These are phyloP conservation scores for Paracanthobrama guichenoti DNA, from an alignment of 2,113 vertebrate genomes.

Conservation along the genomic window DNA sequence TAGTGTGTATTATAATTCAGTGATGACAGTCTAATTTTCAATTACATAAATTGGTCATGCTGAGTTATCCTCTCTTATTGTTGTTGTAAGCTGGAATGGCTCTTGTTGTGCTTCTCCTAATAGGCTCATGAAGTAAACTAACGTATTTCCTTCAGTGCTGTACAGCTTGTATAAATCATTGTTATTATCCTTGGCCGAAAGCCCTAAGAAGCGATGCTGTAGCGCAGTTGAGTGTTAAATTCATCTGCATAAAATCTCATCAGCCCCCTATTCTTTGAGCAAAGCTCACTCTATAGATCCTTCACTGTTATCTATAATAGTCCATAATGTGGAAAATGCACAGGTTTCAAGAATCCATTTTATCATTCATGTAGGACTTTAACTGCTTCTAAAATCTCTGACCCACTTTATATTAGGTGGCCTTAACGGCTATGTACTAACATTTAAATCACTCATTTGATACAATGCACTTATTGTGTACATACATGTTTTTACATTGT, in stretches of 20 bases:
- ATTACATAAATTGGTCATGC: conserved; percentile 35
- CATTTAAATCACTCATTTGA: too few species aligned
- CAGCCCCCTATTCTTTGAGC: neutral
- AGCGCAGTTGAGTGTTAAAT: neutral
- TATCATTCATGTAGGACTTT: neutral
- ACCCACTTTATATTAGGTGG: too few species aligned
- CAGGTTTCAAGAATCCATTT: neutral
- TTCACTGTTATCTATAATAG: neutral
- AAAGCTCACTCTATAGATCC: neutral
- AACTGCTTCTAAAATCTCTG: neutral
- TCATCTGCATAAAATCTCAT: conserved; percentile 26
- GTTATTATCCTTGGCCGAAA: conserved; percentile 39
- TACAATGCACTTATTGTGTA: too few species aligned
- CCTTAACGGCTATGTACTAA: too few species aligned
- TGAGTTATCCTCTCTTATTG: conserved; percentile 40
- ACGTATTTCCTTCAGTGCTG: conserved; percentile 38
- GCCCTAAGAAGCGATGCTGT: neutral
- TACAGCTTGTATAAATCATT: conserved; percentile 34
- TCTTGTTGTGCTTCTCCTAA: conserved; percentile 33
- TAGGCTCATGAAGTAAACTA: conserved; percentile 40
- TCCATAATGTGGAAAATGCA: neutral
- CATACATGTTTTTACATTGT: too few species aligned
- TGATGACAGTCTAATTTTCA: conserved; percentile 24
- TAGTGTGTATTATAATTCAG: conserved; percentile 19
- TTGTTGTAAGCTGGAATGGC: conserved; percentile 36